These are phyloP conservation scores for Uropetala carovei DNA, from an alignment of 2,888 invertebrate genomes.

Conservation along the genomic window DNA sequence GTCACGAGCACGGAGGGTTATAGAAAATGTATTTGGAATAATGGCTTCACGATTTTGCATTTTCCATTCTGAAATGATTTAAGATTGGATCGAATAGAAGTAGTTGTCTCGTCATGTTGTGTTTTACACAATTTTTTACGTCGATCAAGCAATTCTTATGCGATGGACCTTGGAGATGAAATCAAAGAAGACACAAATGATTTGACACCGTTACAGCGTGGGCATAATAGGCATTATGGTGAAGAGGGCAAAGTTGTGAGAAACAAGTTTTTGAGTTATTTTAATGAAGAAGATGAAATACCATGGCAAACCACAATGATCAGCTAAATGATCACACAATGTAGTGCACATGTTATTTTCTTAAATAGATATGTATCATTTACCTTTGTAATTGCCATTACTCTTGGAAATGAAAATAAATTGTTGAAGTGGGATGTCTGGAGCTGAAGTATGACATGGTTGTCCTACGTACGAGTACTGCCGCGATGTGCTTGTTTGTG, in stretches of 20 bases:
- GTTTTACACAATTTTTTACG: constrained; percentile 2
- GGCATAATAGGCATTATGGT: background rate
- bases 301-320: background rate
- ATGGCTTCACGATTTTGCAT: background rate
- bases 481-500: no score
- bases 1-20: background rate
- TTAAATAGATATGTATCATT: no score
- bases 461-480: no score
- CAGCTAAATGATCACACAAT: no score
- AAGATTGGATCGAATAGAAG: background rate
- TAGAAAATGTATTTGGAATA: background rate
- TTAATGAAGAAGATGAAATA: background rate
- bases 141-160: background rate
- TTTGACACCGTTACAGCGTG: background rate
- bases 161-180: background rate
- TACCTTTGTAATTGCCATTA: no score
- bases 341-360: no score
- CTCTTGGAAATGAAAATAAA: no score
- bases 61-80: background rate
- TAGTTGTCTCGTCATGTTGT: background rate
- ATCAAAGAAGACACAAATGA: background rate
- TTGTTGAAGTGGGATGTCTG: no score
- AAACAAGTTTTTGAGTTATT: background rate
- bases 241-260: background rate
- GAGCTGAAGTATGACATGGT: no score